Evolutionary conservation across 2,888 invertebrate species (phyloP).

Genomic region (Caenorhabditis afra): DNA sequence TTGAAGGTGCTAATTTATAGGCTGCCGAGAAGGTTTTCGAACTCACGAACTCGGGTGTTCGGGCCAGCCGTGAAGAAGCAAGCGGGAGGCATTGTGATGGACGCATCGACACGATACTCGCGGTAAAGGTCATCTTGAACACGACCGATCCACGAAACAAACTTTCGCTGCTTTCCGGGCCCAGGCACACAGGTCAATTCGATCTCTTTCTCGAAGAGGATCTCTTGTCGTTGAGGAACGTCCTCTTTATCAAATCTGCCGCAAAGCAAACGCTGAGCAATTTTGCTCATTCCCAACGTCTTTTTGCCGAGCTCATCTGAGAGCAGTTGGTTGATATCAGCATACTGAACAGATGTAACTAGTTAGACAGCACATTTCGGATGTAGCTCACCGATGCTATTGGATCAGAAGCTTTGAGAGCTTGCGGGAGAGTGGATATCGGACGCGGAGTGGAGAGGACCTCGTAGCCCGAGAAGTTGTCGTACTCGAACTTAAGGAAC

Average conservation of each 20-base stretch:
- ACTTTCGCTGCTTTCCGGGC: neutral
- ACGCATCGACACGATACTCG: conserved; percentile 8
- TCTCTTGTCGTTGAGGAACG: neutral
- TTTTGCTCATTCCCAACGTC: neutral
- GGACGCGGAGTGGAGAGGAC: neutral
- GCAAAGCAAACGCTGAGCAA: neutral
- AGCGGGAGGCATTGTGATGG: neutral
- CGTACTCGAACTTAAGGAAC: conserved; percentile 1
- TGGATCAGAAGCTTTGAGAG: neutral
- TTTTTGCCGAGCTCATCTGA: too few species aligned
- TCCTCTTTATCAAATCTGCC: neutral
- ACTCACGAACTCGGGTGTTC: neutral
- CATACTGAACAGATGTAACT: neutral
- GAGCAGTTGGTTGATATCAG: neutral
- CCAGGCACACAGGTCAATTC: neutral
- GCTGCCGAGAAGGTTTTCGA: neutral
- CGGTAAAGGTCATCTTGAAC: neutral
- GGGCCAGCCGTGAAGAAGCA: neutral
- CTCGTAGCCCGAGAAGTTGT: conserved; percentile 3
- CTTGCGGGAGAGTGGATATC: too few species aligned
- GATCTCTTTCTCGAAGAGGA: neutral
- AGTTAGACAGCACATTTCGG: too few species aligned
- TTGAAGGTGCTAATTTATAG: conserved; percentile 3
- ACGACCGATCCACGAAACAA: neutral
- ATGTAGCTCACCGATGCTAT: neutral